Evolutionary conservation across 2,113 vertebrate species (phyloP).

Genomic region (Aptenodytes patagonicus): DNA sequence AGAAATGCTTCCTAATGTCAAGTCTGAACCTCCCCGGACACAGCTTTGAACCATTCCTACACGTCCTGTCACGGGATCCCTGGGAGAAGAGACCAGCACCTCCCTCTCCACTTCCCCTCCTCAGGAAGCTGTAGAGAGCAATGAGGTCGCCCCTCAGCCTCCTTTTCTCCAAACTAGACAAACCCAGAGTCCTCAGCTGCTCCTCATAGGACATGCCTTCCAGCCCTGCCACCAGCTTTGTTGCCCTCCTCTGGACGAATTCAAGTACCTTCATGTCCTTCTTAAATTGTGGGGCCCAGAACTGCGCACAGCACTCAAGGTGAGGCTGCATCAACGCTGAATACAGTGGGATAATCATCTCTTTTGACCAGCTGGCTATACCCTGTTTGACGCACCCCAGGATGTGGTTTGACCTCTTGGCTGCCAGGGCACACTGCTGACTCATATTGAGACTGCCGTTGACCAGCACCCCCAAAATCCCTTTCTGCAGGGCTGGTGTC

Average conservation of each 20-base stretch:
- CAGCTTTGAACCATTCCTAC: not conserved
- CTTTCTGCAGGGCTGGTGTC: not conserved
- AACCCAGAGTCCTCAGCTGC: fast-evolving
- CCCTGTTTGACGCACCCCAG: not conserved
- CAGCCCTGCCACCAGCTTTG: not conserved
- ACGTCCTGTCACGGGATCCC: fast-evolving
- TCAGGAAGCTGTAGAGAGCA: not conserved
- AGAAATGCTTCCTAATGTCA: not conserved
- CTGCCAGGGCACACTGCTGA: not conserved
- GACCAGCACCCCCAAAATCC: fast-evolving
- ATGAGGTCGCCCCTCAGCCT: not conserved
- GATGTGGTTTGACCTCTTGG: fast-evolving
- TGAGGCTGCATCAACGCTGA: fast-evolving
- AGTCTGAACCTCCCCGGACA: not conserved
- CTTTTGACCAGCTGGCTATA: fast-evolving
- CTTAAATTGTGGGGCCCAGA: not conserved
- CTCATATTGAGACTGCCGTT: not conserved
- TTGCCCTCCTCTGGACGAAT: not conserved
- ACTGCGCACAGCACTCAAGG: too few relatives aligned
- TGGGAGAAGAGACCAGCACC: not conserved
- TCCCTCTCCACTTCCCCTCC: not conserved
- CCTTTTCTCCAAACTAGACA: not conserved
- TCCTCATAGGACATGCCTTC: not conserved
- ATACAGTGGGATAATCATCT: fast-evolving
- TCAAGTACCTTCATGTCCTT: fast-evolving